Base-by-base conservation (phyloP, 2,113 vertebrate species). In the Boleophthalmus pectinirostris region DNA sequence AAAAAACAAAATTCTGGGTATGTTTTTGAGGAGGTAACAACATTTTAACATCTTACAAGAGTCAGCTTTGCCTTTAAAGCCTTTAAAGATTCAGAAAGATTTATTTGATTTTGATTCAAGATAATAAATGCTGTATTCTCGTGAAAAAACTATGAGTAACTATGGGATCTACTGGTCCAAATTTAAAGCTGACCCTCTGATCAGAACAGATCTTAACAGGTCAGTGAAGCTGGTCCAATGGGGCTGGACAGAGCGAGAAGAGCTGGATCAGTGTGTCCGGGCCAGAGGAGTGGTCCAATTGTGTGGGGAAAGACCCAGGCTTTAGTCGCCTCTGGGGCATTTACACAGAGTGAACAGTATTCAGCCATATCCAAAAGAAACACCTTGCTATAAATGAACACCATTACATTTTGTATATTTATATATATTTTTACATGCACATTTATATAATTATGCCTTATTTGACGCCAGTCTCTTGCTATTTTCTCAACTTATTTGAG, bases 171-270 rank as follows among this genome's bases (percentile, higher is more conserved):
- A 76, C 66, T 74, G 81, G 83, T 76, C 81, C 82, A 88, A 86
- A 76, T 71, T 87, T 80, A 87, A 74, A 76, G 70, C 60, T 75
- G 57, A 35, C 70, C 67, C 67, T 70, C 65, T 67, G 65, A 15
- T 63, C 65, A 0, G 46, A 58, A 68, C 67, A 49, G 66, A 75
- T 73, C 78, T 80, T 77, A 66, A 82, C 74, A 77, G 43, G 53
- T 84, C 81, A 88, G 87, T 75, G 25, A 82, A 74, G 79, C 75
- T 74, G 72, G 77, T 84, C 80, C 88, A 66, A 83, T 25, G 43
- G 70, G 45, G 45, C 45, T 74, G 66, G 77, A 43, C 14, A 54
- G 66, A 45, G 43, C 68, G 63, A 35, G 70, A 75, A 75, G 69
- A 13, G 18, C 14, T 25, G 49, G 33, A 60, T 45, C 12, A 7